Base-by-base conservation (phyloP, 2,797 vertebrate species). In the Peromyscus aztecus region DNA sequence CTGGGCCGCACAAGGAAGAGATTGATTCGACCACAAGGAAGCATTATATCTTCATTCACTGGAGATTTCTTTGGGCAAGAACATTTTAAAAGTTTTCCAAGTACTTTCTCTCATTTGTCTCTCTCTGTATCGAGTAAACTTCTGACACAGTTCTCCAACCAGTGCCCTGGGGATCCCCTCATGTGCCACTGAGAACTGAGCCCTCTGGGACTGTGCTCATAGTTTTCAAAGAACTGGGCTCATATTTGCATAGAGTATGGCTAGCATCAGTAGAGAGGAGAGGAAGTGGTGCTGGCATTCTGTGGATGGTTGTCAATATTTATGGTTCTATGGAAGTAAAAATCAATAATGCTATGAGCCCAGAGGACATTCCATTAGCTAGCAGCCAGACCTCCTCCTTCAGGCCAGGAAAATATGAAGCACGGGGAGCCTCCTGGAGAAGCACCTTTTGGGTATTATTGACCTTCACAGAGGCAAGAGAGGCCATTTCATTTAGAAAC, bases 1-100 rank as follows among this genome's bases (percentile, higher is more conserved):
- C 97, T 97, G 96, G 98, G 93, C 86, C 91, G 97, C 97, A 80
- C 89, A 97, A 96, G 59, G 94, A 96, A 94, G 94, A 97, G 94
- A 96, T 96, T 97, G 86, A 98, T 98, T 95, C 78, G 94, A 93
- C 87, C 86, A 80, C 8, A 0, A 57, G 21, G 23, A 75, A 80
- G 78, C n/a, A 97, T 95, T 87, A 46, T 87, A 52, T 96, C 88
- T 78, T 95, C 80, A 96, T 76, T 82, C 95, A 55, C 93, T 86
- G 57, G 98, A 92, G 91, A n/a, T 95, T 87, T 83, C 83, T 97
- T 94, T 97, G 92, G 93, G 92, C 89, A 93, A 96, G 80, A 6
- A 34, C 94, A 9, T 76, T 96, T 49, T 98, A 55, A 81, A 92
- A 94, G 78, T 87, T 96, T 92, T 61, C 83, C 76, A 95, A 95